Conservation (phyloP, 2,888 invertebrate species). For the Pristionchus mayeri region DNA sequence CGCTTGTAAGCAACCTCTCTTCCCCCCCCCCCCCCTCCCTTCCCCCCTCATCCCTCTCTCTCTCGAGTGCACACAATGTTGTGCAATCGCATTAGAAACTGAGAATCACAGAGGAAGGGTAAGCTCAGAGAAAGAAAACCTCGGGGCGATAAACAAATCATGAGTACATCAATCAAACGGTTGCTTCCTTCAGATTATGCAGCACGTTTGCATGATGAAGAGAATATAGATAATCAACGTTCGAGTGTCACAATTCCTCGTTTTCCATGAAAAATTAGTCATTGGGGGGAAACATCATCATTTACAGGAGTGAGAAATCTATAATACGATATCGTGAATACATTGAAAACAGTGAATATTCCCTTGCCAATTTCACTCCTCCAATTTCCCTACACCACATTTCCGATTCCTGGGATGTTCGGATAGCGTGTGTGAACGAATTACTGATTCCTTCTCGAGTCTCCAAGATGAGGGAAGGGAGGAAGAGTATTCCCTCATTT, state of each 20-base stretch:
- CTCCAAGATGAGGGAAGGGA: neutral
- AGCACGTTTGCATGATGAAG: no score
- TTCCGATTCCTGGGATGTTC: slow-evolving; percentile 21
- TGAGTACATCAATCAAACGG: no score
- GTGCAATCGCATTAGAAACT: slow-evolving; percentile 33
- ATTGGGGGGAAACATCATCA: no score
- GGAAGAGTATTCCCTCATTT: neutral
- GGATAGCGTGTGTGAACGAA: neutral
- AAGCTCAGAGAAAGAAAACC: neutral
- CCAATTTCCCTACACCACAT: neutral
- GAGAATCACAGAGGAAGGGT: neutral
- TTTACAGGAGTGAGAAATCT: no score
- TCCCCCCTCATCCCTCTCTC: neutral
- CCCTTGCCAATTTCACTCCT: neutral
- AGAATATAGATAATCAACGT: no score
- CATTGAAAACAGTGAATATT: no score
- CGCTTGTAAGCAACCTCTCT: neutral
- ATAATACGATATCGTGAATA: no score
- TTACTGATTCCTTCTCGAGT: neutral
- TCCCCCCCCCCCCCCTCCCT: no score
- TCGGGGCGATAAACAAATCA: no score
- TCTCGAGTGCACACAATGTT: neutral
- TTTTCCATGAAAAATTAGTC: no score
- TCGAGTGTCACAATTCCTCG: no score
- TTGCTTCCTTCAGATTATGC: no score